phyloP scores from a whole-genome alignment of 2,113 vertebrate species.

The Pelecanus crispus region DNA sequence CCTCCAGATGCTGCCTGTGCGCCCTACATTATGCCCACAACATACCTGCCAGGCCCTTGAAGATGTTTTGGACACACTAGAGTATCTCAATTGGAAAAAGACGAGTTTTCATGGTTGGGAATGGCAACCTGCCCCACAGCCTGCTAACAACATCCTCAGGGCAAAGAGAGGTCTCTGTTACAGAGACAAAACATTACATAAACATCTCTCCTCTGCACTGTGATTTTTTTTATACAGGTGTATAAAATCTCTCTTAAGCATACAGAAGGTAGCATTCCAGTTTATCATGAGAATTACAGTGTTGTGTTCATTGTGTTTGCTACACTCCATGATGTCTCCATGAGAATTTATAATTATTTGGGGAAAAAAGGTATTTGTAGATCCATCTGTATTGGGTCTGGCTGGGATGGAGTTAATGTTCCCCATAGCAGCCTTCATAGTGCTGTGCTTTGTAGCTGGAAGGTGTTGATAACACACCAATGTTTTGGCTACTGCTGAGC shows the following conservation, averaged over 20 bases:
- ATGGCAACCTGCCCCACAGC: background rate
- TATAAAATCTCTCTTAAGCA: background rate
- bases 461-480: background rate
- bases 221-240: background rate
- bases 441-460: background rate
- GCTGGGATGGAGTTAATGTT: background rate
- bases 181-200: background rate
- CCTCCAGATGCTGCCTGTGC: background rate
- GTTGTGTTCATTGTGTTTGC: fast-evolving
- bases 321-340: background rate
- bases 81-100: background rate
- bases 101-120: background rate
- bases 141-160: background rate
- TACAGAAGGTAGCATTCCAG: background rate
- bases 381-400: background rate
- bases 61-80: background rate
- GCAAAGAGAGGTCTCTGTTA: background rate
- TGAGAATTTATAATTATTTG: background rate
- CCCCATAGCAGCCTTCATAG: background rate
- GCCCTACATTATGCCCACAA: background rate
- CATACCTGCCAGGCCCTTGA: background rate
- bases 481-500: background rate
- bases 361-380: background rate
- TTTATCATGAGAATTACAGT: background rate
- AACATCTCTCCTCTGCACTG: background rate